Evolutionary conservation across 2,797 vertebrate genomes (phyloP), one percentile per base, ranked within the genome.

Genomic region (Leptatherina wallacei): DNA sequence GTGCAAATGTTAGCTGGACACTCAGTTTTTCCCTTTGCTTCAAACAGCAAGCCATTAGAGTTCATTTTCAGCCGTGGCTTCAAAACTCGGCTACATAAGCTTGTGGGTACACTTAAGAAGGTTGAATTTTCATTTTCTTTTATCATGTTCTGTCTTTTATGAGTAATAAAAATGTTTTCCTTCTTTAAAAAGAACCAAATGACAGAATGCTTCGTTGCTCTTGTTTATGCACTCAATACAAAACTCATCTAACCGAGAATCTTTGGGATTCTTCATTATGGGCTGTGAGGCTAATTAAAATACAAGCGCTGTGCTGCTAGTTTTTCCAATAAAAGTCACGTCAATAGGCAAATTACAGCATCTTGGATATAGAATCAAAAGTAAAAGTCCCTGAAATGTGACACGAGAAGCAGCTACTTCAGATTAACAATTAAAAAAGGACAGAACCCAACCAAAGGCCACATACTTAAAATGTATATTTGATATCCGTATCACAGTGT

Each of bases 1-100:
- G 4, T 73, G 49, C 13, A 61, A 80, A 78, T 61, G 22, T 60
- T 42, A 71, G 64, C 57, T 57, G 75, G 44, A 51, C 36, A 77
- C 6, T 73, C 61, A 35, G 2, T 61, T 65, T 67, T 69, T 14
- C 36, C 27, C 12, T 16, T 49, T 3, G 0, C 59, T 61, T 65
- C 59, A 47, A 61, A 75, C 57, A 35, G 12, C 14, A 77, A 78
- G 68, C 65, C 69, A 64, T 83, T 84, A 2, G 30, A 24, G 84
- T 61, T 13, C 4, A 42, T 61, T 68, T 80, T 71, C 47, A 66
- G 56, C 73, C 84, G 73, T 54, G 72, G 73, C 44, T 72, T 71
- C 56, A 69, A 77, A 75, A 67, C 30, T 32, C 1, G 30, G 30
- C 40, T 67, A 16, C 65, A 14, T 24, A 58, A 64, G 58, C 47